Evolutionary conservation across 2,113 vertebrate genomes (phyloP).

Genomic region (Motacilla alba): DNA sequence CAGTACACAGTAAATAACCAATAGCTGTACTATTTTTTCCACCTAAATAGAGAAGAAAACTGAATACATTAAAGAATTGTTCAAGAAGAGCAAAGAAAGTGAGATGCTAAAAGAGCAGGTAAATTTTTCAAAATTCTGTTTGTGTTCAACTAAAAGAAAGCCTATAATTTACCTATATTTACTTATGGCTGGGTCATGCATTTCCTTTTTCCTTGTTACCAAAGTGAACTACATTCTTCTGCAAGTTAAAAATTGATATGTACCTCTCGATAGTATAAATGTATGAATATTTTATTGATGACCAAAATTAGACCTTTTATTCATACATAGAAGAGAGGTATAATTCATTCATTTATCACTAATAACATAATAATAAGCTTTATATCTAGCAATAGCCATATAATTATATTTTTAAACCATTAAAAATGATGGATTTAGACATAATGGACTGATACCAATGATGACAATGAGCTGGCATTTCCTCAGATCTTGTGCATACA

Average conservation of each 20-base stretch:
- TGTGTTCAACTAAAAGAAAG: neutral
- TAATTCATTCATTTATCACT: neutral
- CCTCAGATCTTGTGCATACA: neutral
- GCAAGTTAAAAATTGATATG: neutral
- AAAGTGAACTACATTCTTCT: neutral
- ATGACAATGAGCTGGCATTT: neutral
- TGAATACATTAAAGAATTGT: neutral
- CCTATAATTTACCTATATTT: neutral
- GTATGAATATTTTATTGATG: neutral
- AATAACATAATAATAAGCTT: neutral
- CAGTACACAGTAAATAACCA: neutral
- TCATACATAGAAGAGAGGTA: neutral
- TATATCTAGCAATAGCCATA: neutral
- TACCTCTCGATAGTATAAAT: neutral
- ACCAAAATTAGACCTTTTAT: neutral
- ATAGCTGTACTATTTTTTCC: neutral
- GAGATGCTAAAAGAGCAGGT: neutral
- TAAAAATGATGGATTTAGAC: neutral
- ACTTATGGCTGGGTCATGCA: neutral
- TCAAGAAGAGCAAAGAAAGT: neutral
- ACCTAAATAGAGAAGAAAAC: neutral
- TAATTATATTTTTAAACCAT: slow-evolving; percentile 12
- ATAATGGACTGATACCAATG: neutral
- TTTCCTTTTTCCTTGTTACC: neutral
- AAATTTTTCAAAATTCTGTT: neutral